These are phyloP conservation scores for Heliocidaris erythrogramma DNA, from an alignment of 35 echinoderm and acorn worm species.

Conservation along the genomic window DNA sequence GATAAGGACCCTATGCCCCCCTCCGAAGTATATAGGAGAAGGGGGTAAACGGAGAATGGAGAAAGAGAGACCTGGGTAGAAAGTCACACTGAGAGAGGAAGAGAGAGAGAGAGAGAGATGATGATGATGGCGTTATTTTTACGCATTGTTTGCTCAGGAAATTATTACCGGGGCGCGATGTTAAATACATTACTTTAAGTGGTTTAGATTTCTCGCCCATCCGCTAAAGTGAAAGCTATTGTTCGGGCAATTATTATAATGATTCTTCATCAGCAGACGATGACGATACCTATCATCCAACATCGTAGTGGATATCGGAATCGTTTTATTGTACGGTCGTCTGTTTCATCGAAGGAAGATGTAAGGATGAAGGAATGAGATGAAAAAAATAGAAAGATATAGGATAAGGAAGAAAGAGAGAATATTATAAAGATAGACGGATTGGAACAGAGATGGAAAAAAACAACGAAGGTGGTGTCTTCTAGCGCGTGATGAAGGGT, in stretches of 20 bases:
- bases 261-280: conserved; percentile 19
- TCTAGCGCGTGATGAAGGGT: background rate
- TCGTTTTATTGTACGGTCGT: background rate
- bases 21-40: background rate
- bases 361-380: background rate
- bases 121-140: conserved; percentile 70
- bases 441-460: background rate
- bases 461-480: background rate
- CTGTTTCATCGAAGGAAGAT: background rate
- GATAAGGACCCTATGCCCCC: conserved; percentile 46
- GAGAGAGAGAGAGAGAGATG: background rate
- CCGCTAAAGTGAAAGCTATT: conserved; percentile 83
- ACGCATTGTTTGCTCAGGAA: conserved; percentile 78
- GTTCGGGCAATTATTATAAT: conserved; percentile 73
- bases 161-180: conserved; percentile 79
- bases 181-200: conserved; percentile 90
- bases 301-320: background rate
- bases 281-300: background rate
- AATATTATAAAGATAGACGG: background rate
- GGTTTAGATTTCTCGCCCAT: conserved; percentile 79
- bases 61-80: background rate
- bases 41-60: background rate
- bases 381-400: background rate
- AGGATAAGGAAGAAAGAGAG: background rate
- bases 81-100: background rate